These are phyloP conservation scores for Nomada flava DNA, from an alignment of 2,888 invertebrate species.

Conservation along the genomic window DNA sequence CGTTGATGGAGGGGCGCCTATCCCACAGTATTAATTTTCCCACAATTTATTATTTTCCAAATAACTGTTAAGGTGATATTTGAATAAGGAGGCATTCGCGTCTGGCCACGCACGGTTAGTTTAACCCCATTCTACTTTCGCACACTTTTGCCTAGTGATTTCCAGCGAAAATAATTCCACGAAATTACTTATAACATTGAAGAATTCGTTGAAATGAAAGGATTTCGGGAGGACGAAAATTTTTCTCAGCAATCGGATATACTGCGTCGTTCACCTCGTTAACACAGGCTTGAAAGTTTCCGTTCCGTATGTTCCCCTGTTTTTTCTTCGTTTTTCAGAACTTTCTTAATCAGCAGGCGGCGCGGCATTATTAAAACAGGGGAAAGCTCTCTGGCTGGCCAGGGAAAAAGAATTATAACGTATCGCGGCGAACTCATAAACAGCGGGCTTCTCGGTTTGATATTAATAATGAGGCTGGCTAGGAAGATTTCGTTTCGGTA, in stretches of 20 bases:
- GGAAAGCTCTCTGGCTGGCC: not conserved
- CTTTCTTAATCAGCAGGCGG: constrained; percentile 2
- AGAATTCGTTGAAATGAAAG: not conserved
- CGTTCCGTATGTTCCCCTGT: not conserved
- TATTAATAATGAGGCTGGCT: not conserved
- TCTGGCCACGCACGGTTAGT: not conserved
- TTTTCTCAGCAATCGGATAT: not conserved
- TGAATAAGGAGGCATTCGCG: not conserved
- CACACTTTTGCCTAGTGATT: not conserved
- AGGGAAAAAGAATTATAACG: not conserved
- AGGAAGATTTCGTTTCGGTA: not conserved
- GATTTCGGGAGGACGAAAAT: not conserved
- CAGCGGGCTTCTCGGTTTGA: not conserved
- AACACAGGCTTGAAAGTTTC: not conserved
- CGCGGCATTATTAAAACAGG: not conserved
- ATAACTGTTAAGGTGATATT: not conserved
- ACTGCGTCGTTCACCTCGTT: not conserved
- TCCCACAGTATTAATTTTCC: not conserved
- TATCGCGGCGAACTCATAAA: not conserved
- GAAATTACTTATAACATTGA: not conserved
- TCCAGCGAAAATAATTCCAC: not conserved
- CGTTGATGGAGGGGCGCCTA: no score
- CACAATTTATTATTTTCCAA: not conserved
- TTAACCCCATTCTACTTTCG: not conserved
- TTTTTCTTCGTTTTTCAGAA: not conserved